Evolutionary conservation across 2,113 vertebrate genomes (phyloP), one percentile per base, ranked within the genome.

Genomic region (Deroptyus accipitrinus): DNA sequence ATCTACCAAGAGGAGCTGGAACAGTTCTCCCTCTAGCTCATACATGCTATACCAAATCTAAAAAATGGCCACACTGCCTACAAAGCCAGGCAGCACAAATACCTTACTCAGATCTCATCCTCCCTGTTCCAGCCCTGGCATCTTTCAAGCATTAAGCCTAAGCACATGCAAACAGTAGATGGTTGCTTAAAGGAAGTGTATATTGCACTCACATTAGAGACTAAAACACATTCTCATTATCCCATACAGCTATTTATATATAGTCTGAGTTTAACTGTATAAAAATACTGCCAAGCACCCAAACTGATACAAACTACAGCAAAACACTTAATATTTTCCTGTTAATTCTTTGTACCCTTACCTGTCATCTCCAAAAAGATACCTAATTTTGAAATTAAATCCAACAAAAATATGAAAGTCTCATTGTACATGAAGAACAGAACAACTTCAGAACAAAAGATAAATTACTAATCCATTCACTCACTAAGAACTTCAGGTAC

Each of bases 21-120:
- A 46, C 54, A 39, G 6, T 37, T 73, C 31, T 48, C 57, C 63
- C 24, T 55, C 46, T 10, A 37, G 28, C 42, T 68, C 57, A 30
- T 6, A 52, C 7, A 6, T 1, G 33, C 33, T 44, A 13, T 17
- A 28, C 8, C 31, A 27, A 13, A 14, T 12, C 4, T 33, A 1
- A 13, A 25, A 61, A 33, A 18, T 4, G 24, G 51, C 20, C 39
- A 31, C n/a, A 13, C 20, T 68, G 31, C 23, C 76, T 52, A 10
- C 33, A 59, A 55, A 68, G 3, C 14, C 48, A 49, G 59, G 49
- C 55, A 73, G 61, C 74, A 20, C 23, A 48, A 66, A 16, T 1
- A n/a, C 20, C 33, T 16, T 7, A 2, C 61, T 39, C 6, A 0
- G 42, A 35, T 19, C 30, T 8, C 48, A 46, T 6, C 61, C 31